phyloP scores from a whole-genome alignment of 2,888 invertebrate genomes.

The Hypolimnas misippus region DNA sequence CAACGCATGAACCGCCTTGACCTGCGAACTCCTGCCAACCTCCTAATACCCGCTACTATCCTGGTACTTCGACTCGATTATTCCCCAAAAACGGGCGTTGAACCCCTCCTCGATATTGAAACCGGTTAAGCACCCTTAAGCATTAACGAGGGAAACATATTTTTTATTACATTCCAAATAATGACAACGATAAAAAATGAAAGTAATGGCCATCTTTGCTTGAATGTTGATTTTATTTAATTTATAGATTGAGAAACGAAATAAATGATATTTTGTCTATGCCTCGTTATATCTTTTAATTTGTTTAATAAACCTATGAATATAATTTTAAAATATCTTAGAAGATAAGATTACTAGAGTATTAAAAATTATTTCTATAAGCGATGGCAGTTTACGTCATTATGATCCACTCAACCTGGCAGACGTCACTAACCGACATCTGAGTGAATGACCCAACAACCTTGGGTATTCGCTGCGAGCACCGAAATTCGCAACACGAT shows the following conservation, averaged over 20 bases:
- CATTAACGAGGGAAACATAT: not conserved
- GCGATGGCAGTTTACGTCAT: slow-evolving; percentile 17
- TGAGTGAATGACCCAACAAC: slow-evolving; percentile 43
- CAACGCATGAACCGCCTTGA: slow-evolving; percentile 68
- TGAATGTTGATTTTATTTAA: too few relatives aligned
- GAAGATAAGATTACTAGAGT: not conserved
- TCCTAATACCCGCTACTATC: slow-evolving; percentile 61
- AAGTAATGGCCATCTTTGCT: too few relatives aligned
- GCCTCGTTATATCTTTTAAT: too few relatives aligned
- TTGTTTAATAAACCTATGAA: not conserved
- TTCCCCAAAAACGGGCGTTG: slow-evolving; percentile 46
- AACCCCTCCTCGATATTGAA: slow-evolving; percentile 23
- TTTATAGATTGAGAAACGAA: too few relatives aligned
- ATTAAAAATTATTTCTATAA: slow-evolving; percentile 20
- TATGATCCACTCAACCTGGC: slow-evolving; percentile 35
- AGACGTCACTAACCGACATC: slow-evolving; percentile 37
- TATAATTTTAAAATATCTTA: slow-evolving; percentile 3
- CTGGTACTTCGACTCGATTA: slow-evolving; percentile 57
- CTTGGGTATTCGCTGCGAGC: slow-evolving; percentile 41
- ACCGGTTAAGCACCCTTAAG: slow-evolving; percentile 17
- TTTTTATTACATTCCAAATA: not conserved
- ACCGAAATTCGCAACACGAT: slow-evolving; percentile 37
- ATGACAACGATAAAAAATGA: not conserved
- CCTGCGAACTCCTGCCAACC: slow-evolving; percentile 66
- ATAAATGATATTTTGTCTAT: not conserved